A percentile compares a stretch with the other conserved stretches of the same genome.
Evolutionary conservation across 2,888 invertebrate genomes (phyloP).

Genomic region (Pomacea canaliculata): DNA sequence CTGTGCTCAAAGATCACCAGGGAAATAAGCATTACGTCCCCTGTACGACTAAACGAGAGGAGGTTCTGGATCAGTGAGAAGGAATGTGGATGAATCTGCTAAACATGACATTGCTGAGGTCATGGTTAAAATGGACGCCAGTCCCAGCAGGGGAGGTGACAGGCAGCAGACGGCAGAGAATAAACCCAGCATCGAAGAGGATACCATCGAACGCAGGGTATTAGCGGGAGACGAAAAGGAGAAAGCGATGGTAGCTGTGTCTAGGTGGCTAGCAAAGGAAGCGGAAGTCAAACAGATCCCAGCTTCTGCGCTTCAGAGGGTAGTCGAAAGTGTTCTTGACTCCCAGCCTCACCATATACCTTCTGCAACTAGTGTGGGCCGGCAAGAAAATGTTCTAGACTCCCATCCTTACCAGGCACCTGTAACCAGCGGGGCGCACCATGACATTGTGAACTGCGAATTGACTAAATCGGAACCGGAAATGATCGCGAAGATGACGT

Average conservation of each 20-base stretch:
- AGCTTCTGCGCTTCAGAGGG: slow-evolving; percentile 16
- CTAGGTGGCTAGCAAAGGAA: slow-evolving; percentile 18
- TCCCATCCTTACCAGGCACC: too few relatives aligned
- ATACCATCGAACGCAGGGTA: slow-evolving; percentile 35
- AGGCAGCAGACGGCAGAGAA: too few relatives aligned
- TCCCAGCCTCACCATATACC: not conserved
- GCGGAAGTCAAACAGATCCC: not conserved
- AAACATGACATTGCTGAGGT: slow-evolving; percentile 27
- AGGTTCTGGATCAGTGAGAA: not conserved
- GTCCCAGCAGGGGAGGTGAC: not conserved
- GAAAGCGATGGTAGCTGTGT: slow-evolving; percentile 17
- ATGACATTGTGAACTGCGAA: too few relatives aligned
- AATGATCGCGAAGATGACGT: too few relatives aligned
- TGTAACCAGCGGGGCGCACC: too few relatives aligned
- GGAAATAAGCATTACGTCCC: slow-evolving; percentile 30
- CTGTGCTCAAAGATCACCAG: slow-evolving; percentile 28
- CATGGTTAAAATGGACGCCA: slow-evolving; percentile 11
- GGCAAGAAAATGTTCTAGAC: not conserved
- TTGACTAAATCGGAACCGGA: too few relatives aligned
- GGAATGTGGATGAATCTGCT: slow-evolving; percentile 19
- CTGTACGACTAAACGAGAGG: slow-evolving; percentile 1
- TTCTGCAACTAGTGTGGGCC: not conserved
- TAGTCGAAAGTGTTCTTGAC: slow-evolving; percentile 20
- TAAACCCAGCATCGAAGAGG: slow-evolving; percentile 29
- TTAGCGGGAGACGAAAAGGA: slow-evolving; percentile 24